phyloP scores from a whole-genome alignment of 2,888 invertebrate species.

The Limnephilus marmoratus region DNA sequence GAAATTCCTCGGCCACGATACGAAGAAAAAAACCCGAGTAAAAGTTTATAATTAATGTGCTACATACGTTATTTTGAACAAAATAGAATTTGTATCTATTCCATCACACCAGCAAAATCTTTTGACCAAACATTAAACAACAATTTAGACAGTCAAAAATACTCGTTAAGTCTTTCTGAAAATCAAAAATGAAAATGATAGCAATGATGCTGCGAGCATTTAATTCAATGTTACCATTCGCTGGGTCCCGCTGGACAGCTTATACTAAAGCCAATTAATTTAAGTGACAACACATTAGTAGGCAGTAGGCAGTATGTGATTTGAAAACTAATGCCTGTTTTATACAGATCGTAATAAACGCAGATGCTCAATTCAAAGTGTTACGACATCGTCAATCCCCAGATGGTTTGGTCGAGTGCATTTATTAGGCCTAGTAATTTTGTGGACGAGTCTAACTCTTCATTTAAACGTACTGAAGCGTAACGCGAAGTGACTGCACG shows the following conservation, averaged over 20 bases:
- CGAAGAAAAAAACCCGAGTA: neutral
- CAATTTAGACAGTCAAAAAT: neutral
- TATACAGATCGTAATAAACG: neutral
- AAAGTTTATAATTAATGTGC: conserved; percentile 2
- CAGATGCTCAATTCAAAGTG: neutral
- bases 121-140: neutral
- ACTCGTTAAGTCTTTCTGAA: neutral
- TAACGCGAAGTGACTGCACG: neutral
- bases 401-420: neutral
- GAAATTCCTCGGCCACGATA: neutral
- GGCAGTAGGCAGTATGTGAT: neutral
- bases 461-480: neutral
- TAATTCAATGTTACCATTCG: neutral
- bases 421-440: neutral
- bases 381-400: neutral
- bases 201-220: neutral
- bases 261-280: neutral
- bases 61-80: neutral
- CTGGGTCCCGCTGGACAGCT: neutral
- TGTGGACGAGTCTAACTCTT: neutral
- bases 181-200: neutral
- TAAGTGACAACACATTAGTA: neutral
- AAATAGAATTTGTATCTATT: neutral
- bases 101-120: neutral
- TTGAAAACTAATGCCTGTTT: too few relatives aligned